Evolutionary conservation across 2,888 invertebrate species (phyloP).

Genomic region (Dyspetes luteomarginatus): DNA sequence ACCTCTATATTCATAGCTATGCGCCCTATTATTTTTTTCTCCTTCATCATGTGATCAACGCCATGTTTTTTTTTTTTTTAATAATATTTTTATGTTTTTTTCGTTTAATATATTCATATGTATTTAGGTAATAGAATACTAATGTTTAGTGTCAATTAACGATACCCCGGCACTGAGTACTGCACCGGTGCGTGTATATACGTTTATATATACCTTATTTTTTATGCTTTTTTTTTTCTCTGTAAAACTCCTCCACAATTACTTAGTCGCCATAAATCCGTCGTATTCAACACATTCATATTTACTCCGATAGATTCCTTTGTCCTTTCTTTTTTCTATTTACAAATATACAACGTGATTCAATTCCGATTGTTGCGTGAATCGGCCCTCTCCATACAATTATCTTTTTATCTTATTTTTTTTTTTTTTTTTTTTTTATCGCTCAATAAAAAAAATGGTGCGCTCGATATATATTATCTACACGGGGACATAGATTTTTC

Average conservation of each 20-base stretch:
- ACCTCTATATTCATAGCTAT: slow-evolving; percentile 76
- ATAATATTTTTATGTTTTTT: slow-evolving; percentile 31
- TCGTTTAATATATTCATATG: slow-evolving; percentile 59
- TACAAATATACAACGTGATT: slow-evolving; percentile 75
- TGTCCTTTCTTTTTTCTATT: slow-evolving; percentile 66
- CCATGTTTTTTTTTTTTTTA: slow-evolving; percentile 67
- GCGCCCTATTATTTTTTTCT: slow-evolving; percentile 67
- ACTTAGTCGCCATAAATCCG: slow-evolving; percentile 57
- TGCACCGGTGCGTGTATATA: slow-evolving; percentile 65
- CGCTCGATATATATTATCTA: slow-evolving; percentile 64
- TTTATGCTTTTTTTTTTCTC: slow-evolving; percentile 36
- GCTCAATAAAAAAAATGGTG: no score
- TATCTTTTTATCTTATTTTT: slow-evolving; percentile 13
- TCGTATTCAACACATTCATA: slow-evolving; percentile 62
- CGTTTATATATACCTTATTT: slow-evolving; percentile 46
- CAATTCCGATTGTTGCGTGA: slow-evolving; percentile 67
- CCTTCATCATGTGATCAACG: slow-evolving; percentile 73
- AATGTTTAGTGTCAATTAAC: slow-evolving; percentile 68
- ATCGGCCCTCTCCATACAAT: slow-evolving; percentile 28
- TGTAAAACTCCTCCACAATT: slow-evolving; percentile 69
- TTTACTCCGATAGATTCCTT: slow-evolving; percentile 57
- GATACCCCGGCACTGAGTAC: slow-evolving; percentile 68
- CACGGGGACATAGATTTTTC: slow-evolving; percentile 51
- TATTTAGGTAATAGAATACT: slow-evolving; percentile 62
- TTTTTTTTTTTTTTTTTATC: no score